phyloP scores from a whole-genome alignment of 2,113 vertebrate species.

The Larimichthys polyactis region DNA sequence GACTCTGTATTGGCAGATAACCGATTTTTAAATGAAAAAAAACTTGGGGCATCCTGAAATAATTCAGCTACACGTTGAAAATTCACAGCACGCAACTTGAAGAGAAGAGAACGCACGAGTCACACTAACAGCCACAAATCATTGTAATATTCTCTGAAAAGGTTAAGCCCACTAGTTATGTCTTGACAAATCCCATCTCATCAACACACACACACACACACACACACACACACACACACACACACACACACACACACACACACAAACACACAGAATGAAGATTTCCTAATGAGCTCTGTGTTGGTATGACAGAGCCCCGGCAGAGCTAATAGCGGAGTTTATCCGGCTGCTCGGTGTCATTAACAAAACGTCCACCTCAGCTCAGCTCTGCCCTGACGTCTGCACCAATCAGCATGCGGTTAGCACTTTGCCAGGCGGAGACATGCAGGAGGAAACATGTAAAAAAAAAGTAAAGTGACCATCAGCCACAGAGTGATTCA shows the following conservation, averaged over 20 bases:
- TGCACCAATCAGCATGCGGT: slow-evolving; percentile 53
- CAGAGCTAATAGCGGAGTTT: slow-evolving; percentile 48
- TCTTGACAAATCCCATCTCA: slow-evolving; percentile 49
- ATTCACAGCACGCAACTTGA: background rate
- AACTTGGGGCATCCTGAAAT: background rate
- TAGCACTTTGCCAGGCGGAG: slow-evolving; percentile 44
- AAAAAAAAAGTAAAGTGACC: background rate
- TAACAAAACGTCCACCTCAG: slow-evolving; percentile 51
- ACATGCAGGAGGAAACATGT: background rate
- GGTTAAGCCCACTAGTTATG: slow-evolving; percentile 56
- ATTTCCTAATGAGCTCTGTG: slow-evolving; percentile 59
- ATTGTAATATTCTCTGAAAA: slow-evolving; percentile 48
- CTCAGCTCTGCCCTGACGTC: slow-evolving; percentile 36
- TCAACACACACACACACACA: slow-evolving; percentile 10
- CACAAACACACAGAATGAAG: background rate
- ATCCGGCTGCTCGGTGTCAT: slow-evolving; percentile 51
- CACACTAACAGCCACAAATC: slow-evolving; percentile 19
- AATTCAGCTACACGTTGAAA: background rate
- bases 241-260: slow-evolving; percentile 1
- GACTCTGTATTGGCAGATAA: too few relatives aligned
- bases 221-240: slow-evolving; percentile 4
- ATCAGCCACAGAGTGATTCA: slow-evolving; percentile 13
- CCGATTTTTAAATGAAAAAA: too few relatives aligned
- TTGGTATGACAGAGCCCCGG: slow-evolving; percentile 50
- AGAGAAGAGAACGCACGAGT: background rate